phyloP scores from a whole-genome alignment of 2,113 vertebrate species.

The Dicerorhinus sumatrensis region DNA sequence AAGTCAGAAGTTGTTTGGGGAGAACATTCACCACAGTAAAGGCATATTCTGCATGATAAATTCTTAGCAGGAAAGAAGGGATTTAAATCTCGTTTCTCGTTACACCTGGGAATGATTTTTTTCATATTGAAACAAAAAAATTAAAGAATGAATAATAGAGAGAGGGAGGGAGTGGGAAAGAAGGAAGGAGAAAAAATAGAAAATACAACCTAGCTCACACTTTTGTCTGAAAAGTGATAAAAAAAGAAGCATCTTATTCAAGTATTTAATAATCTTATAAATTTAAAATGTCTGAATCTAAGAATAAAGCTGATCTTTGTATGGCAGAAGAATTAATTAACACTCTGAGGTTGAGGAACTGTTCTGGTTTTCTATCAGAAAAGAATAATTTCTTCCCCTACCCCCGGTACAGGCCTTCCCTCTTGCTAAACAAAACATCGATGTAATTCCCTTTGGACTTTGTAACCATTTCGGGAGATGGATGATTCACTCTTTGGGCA shows the following conservation, averaged over 20 bases:
- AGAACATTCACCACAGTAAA: slow-evolving; percentile 81
- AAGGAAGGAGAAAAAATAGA: neutral
- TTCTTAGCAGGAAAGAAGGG: slow-evolving; percentile 73
- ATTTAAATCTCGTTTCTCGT: slow-evolving; percentile 72
- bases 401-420: neutral
- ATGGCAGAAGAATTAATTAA: neutral
- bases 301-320: slow-evolving; percentile 34
- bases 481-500: slow-evolving; percentile 72
- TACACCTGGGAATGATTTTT: slow-evolving; percentile 54
- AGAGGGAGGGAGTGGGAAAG: neutral
- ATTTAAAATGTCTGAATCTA: slow-evolving; percentile 24
- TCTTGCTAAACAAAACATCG: slow-evolving; percentile 44
- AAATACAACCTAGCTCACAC: neutral
- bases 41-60: slow-evolving; percentile 82
- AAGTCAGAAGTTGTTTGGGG: slow-evolving; percentile 85
- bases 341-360: neutral
- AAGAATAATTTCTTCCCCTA: slow-evolving; percentile 55
- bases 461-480: slow-evolving; percentile 9
- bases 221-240: slow-evolving; percentile 3
- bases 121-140: slow-evolving; percentile 6
- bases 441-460: slow-evolving; percentile 51
- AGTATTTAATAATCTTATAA: neutral
- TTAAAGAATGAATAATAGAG: slow-evolving; percentile 45
- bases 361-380: neutral
- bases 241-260: slow-evolving; percentile 16